These are phyloP conservation scores for Rhimphoctona megacephalus DNA, from an alignment of 2,888 invertebrate genomes.

Conservation along the genomic window DNA sequence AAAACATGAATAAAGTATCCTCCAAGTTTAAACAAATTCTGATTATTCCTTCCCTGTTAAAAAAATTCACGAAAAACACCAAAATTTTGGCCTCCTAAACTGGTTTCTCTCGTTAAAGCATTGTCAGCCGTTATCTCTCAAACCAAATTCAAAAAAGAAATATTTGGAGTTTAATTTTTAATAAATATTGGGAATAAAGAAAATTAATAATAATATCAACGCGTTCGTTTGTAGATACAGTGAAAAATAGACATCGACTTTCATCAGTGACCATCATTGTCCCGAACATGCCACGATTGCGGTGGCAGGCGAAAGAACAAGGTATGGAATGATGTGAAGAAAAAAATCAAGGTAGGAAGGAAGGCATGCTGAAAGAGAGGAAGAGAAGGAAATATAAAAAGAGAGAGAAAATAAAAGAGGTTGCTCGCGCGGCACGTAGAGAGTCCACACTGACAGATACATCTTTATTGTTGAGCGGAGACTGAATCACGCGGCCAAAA, in stretches of 20 bases:
- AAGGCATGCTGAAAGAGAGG: slow-evolving; percentile 32
- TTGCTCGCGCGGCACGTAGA: slow-evolving; percentile 61
- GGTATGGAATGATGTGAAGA: slow-evolving; percentile 9
- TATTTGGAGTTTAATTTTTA: neutral
- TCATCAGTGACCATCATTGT: neutral
- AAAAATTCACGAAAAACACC: too few relatives aligned
- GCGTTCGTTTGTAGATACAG: neutral
- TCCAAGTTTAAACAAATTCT: too few relatives aligned
- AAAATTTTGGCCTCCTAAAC: too few relatives aligned
- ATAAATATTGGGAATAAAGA: neutral
- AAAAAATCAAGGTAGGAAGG: slow-evolving; percentile 24
- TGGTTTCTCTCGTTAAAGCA: too few relatives aligned
- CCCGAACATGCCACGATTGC: neutral
- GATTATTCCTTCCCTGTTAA: too few relatives aligned
- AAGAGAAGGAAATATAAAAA: slow-evolving; percentile 15
- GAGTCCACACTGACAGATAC: slow-evolving; percentile 72
- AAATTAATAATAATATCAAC: neutral
- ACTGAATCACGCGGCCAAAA: slow-evolving; percentile 56
- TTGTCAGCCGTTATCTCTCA: neutral
- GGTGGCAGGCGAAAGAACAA: slow-evolving; percentile 10
- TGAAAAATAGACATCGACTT: neutral
- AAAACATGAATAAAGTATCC: too few relatives aligned
- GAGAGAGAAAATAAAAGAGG: slow-evolving; percentile 28
- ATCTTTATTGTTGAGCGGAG: slow-evolving; percentile 72
- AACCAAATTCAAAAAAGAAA: neutral